Evolutionary conservation across 1,140 invertebrate genomes (phyloP), one percentile per base, ranked within the genome.

Genomic region (Holcopasites calliopsidis): DNA sequence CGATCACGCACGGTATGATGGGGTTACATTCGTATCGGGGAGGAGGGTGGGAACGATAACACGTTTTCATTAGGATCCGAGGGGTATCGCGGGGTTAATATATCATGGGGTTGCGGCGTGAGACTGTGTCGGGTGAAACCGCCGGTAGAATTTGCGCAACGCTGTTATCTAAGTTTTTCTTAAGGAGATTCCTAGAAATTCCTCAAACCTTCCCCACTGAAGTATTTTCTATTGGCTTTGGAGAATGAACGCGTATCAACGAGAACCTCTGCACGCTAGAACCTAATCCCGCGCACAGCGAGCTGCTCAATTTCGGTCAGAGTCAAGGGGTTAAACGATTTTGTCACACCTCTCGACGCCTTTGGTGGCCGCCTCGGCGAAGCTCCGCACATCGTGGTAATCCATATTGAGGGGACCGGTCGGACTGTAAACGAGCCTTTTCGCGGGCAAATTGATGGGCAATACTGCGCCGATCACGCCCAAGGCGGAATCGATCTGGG

Each of bases 341-440:
- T 40, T 40, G 16, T 47, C 5, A 3, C 90, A 95, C 94, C 94
- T 92, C 83, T 93, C 92, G 31, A 95, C 90, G 58, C 94, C 95
- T 57, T 92, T 92, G 26, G 87, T 88, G 13, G 94, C 94, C 66
- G 95, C 94, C 82, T 95, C 93, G 52, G 85, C 86, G 87, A 94
- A 95, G 50, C 93, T 92, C 66, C 94, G 90, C 3, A 97, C 95
- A 90, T 98, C 97, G 91, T 97, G 95, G 88, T 96, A 97, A 89
- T 97, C 95, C 11, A 93, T 92, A 68, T 96, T 94, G 11, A 97
- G 91, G 21, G 94, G 93, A n/a, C 96, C 96, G 49, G 95, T 97
- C 0, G 96, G 95, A 33, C 95, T 93, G 83, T 95, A 94, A 44
- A 98, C 93, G 57, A 97, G 85, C 70, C 94, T 91, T 58, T 93